Evolutionary conservation across 2,797 vertebrate genomes (phyloP).

Genomic region (Eulemur albifrons): DNA sequence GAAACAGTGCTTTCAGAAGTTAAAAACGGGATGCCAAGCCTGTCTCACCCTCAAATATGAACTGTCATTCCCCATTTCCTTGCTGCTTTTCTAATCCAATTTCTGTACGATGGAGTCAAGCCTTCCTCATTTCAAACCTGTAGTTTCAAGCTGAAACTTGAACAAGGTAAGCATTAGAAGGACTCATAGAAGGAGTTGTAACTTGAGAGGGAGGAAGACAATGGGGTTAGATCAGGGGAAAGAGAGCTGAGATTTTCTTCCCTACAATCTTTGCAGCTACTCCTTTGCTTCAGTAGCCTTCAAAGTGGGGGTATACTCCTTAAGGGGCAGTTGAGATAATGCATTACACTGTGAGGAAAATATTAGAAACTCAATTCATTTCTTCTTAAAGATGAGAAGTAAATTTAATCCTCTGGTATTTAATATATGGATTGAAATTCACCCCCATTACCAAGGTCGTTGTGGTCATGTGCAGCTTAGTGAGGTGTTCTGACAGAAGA

Average conservation of each 20-base stretch:
- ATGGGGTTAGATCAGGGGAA: neutral
- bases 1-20: conserved; percentile 1
- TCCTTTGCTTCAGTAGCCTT: neutral
- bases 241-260: neutral
- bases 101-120: neutral
- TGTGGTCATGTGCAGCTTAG: neutral
- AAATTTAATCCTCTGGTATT: neutral
- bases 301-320: neutral
- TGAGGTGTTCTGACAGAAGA: neutral
- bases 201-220: neutral
- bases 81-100: neutral
- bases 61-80: neutral
- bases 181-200: neutral
- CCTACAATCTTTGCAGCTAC: neutral
- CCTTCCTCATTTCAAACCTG: neutral
- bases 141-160: neutral
- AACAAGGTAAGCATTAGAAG: neutral
- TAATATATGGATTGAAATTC: neutral
- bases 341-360: neutral
- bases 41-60: neutral
- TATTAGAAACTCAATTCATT: neutral
- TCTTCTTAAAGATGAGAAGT: neutral
- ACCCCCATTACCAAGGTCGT: neutral
- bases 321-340: neutral
- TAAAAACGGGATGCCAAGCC: neutral